These are phyloP conservation scores for Ophion ellenae DNA, from an alignment of 2,888 invertebrate genomes.

Conservation along the genomic window DNA sequence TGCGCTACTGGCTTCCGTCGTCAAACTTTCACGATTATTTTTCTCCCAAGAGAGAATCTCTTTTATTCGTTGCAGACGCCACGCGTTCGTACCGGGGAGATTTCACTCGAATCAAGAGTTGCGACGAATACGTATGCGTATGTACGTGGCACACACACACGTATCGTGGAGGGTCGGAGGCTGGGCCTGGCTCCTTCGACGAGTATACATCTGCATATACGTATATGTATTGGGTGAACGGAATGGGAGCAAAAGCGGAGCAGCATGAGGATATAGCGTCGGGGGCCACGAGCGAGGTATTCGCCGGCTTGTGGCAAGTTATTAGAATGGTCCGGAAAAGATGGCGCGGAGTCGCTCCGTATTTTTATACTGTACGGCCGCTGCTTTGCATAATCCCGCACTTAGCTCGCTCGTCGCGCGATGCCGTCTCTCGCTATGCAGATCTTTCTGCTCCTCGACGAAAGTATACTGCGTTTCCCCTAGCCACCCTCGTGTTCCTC, in stretches of 20 bases:
- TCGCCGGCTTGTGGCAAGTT: slow-evolving; percentile 77
- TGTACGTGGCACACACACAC: slow-evolving; percentile 16
- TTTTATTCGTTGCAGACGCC: slow-evolving; percentile 61
- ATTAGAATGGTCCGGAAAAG: slow-evolving; percentile 84
- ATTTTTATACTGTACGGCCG: slow-evolving; percentile 84
- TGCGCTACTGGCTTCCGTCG: slow-evolving; percentile 13
- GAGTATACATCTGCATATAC: slow-evolving; percentile 9
- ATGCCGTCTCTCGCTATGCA: slow-evolving; percentile 80
- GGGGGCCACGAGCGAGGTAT: slow-evolving; percentile 64
- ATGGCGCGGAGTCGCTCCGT: slow-evolving; percentile 84
- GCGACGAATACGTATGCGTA: slow-evolving; percentile 10
- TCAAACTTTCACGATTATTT: slow-evolving; percentile 62
- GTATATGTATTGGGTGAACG: not conserved
- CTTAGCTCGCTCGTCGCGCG: slow-evolving; percentile 83
- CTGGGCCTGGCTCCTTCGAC: slow-evolving; percentile 35
- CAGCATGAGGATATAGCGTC: slow-evolving; percentile 62
- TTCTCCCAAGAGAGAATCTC: slow-evolving; percentile 49
- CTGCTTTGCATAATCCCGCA: slow-evolving; percentile 84
- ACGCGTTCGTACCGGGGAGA: slow-evolving; percentile 43
- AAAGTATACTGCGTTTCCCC: slow-evolving; percentile 58
- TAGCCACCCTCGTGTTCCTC: slow-evolving; percentile 17
- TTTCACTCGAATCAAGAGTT: slow-evolving; percentile 50
- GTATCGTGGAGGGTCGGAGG: slow-evolving; percentile 24
- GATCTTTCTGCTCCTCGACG: slow-evolving; percentile 72
- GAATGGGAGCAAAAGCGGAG: slow-evolving; percentile 39